A percentile compares a stretch with the other conserved stretches of the same genome.
These are phyloP conservation scores for Camponotus floridanus DNA, from an alignment of 1,140 invertebrate species.

Conservation along the genomic window DNA sequence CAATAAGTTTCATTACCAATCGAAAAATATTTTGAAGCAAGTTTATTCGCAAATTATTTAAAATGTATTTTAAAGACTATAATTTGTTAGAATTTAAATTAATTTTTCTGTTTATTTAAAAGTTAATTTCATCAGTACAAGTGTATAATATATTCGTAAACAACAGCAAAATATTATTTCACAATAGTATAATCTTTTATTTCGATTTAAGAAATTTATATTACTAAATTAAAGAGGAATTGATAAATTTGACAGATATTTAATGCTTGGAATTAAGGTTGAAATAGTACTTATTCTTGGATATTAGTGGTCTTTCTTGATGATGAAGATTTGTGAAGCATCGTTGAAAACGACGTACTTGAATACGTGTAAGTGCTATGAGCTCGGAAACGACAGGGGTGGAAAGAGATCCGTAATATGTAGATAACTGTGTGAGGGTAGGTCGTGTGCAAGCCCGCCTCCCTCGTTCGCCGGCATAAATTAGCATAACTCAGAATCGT, in stretches of 20 bases:
- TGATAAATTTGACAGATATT: neutral
- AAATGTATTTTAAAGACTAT: neutral
- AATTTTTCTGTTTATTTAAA: neutral
- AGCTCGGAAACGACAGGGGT: conserved; percentile 43
- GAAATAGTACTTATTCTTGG: neutral
- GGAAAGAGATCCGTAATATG: conserved; percentile 50
- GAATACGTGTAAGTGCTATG: conserved; percentile 52
- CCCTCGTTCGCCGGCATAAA: conserved; percentile 75
- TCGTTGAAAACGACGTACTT: conserved; percentile 46
- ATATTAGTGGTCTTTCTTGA: conserved; percentile 25
- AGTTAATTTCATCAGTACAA: neutral
- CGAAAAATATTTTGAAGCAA: neutral
- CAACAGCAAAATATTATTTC: neutral
- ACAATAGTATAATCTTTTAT: neutral
- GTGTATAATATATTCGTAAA: neutral
- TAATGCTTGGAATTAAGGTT: neutral
- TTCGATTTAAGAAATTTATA: neutral
- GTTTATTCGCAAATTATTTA: neutral
- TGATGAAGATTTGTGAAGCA: conserved; percentile 21
- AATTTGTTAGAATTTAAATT: neutral
- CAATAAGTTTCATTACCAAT: neutral
- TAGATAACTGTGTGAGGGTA: conserved; percentile 56
- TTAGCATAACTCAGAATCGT: conserved; percentile 76
- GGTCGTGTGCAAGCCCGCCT: conserved; percentile 62
- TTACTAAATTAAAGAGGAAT: too few species aligned